phyloP scores from a whole-genome alignment of 2,888 invertebrate species.

The Serrognathus titanus region DNA sequence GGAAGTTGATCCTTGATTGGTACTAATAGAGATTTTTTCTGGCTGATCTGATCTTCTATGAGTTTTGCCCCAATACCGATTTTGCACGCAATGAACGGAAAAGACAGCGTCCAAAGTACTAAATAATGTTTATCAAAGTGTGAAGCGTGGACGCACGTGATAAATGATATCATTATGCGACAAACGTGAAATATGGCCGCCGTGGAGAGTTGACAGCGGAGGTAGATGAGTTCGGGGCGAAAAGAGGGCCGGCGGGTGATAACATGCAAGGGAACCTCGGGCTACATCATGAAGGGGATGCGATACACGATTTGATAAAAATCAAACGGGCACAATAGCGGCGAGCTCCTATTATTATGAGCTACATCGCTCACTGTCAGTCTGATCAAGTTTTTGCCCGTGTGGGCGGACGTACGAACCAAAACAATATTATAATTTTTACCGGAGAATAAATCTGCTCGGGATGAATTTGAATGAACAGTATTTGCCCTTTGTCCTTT shows the following conservation, averaged over 20 bases:
- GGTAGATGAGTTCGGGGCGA: slow-evolving; percentile 23
- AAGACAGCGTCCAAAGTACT: background rate
- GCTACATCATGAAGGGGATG: background rate
- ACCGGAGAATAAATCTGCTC: too few species aligned
- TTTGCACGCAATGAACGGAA: background rate
- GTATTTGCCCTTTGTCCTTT: too few species aligned
- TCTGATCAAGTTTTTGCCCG: too few species aligned
- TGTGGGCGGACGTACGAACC: too few species aligned
- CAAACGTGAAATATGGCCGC: slow-evolving; percentile 32
- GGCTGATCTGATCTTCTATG: too few species aligned
- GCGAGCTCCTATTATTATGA: background rate
- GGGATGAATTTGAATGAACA: too few species aligned
- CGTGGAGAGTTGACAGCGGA: slow-evolving; percentile 26
- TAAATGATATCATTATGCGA: slow-evolving; percentile 33
- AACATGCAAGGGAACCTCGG: background rate
- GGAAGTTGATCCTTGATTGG: too few species aligned
- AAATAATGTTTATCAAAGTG: slow-evolving; percentile 6
- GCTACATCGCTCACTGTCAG: too few species aligned
- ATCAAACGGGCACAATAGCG: background rate
- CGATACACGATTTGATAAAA: background rate
- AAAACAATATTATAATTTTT: too few species aligned
- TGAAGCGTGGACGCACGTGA: slow-evolving; percentile 26
- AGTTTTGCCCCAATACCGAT: too few species aligned
- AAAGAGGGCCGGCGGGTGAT: background rate
- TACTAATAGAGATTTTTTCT: too few species aligned